Evolutionary conservation across 1,140 invertebrate species (phyloP).

Genomic region (Hypothenemus hampei): DNA sequence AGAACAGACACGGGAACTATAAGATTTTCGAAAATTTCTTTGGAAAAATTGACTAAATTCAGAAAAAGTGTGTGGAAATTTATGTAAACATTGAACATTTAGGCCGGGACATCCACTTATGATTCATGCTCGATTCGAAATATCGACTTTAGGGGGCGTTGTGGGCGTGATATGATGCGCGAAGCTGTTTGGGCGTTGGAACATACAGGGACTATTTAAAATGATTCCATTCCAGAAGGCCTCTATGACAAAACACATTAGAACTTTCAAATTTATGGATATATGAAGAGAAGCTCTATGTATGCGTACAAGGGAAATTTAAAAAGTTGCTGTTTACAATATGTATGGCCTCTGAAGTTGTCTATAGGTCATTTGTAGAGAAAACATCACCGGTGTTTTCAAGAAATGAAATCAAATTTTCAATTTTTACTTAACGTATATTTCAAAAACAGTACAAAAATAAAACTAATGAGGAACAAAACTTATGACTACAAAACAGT

Average conservation of each 20-base stretch:
- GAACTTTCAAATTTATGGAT: too few relatives aligned
- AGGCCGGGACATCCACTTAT: conserved; percentile 10
- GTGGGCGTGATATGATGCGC: neutral
- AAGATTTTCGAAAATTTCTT: too few relatives aligned
- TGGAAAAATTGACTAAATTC: too few relatives aligned
- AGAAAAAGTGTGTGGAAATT: neutral
- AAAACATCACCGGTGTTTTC: neutral
- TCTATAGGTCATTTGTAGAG: too few relatives aligned
- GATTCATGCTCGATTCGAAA: neutral
- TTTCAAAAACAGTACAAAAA: too few relatives aligned
- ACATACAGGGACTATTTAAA: neutral
- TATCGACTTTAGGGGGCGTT: conserved; percentile 8
- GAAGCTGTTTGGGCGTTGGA: neutral
- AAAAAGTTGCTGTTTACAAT: too few relatives aligned
- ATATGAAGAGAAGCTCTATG: too few relatives aligned
- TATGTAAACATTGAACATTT: conserved; percentile 18
- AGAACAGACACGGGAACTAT: too few relatives aligned
- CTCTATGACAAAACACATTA: neutral
- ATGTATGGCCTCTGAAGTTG: too few relatives aligned
- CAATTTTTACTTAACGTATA: neutral
- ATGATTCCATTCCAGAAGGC: neutral
- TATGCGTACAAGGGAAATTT: too few relatives aligned
- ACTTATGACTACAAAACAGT: neutral
- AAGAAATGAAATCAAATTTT: neutral
- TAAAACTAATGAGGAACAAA: neutral